Percentiles rank a stretch among this genome's conserved stretches.
phyloP scores from a whole-genome alignment of 2,888 invertebrate genomes.

The Trachelus iudaicus region DNA sequence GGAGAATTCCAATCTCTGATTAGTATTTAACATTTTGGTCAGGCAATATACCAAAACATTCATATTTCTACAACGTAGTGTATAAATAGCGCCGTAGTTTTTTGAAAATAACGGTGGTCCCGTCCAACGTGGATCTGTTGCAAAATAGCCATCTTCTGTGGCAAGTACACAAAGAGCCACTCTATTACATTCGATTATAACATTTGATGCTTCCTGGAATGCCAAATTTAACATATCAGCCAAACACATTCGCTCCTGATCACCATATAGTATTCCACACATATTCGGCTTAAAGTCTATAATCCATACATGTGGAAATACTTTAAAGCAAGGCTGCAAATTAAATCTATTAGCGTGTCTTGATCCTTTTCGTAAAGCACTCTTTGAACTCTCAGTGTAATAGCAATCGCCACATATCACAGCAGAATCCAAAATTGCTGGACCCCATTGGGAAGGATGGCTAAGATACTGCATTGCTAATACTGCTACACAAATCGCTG shows the following conservation, averaged over 20 bases:
- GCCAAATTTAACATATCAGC: conserved; percentile 34
- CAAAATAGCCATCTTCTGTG: conserved; percentile 50
- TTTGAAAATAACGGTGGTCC: conserved; percentile 55
- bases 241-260: conserved; percentile 32
- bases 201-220: conserved; percentile 37
- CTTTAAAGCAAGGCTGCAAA: conserved; percentile 44
- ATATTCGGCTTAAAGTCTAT: conserved; percentile 44
- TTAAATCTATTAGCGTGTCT: conserved; percentile 46
- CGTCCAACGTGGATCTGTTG: conserved; percentile 54
- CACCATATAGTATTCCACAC: conserved; percentile 52
- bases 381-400: conserved; percentile 51
- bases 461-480: conserved; percentile 52
- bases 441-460: conserved; percentile 54
- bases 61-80: conserved; percentile 52
- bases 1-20: conserved; percentile 46
- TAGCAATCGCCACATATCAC: conserved; percentile 57
- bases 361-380: conserved; percentile 23
- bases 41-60: conserved; percentile 50
- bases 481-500: conserved; percentile 51
- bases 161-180: conserved; percentile 43
- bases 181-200: conserved; percentile 53
- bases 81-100: conserved; percentile 53
- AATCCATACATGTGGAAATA: conserved; percentile 54
- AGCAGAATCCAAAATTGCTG: conserved; percentile 57
- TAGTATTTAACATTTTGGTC: conserved; percentile 57